Conservation (phyloP, 2,113 vertebrate species). For the Ondatra zibethicus region DNA sequence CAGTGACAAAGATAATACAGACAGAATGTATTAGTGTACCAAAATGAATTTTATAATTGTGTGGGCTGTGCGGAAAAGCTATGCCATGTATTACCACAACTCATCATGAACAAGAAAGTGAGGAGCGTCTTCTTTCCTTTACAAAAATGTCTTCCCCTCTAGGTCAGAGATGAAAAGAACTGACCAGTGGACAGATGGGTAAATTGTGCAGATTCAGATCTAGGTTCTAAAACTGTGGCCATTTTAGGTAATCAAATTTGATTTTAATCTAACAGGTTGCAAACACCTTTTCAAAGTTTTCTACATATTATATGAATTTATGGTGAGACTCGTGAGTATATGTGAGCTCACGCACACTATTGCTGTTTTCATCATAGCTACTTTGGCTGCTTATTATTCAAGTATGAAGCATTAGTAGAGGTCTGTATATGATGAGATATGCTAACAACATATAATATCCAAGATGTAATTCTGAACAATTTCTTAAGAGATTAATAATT, state of each 20-base stretch:
- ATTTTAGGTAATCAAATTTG: slow-evolving; percentile 8
- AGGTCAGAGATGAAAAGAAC: neutral
- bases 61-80: neutral
- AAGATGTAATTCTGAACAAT: neutral
- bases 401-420: neutral
- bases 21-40: neutral
- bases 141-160: slow-evolving; percentile 23
- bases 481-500: neutral
- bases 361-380: neutral
- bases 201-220: slow-evolving; percentile 23
- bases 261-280: neutral
- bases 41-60: neutral
- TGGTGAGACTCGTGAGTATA: neutral
- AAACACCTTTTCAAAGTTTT: slow-evolving; percentile 15
- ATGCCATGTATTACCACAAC: neutral
- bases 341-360: neutral
- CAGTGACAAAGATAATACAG: neutral
- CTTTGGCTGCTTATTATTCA: neutral
- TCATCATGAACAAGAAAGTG: neutral
- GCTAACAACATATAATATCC: neutral
- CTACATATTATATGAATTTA: neutral
- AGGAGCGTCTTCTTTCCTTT: neutral
- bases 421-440: neutral
- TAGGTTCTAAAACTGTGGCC: slow-evolving; percentile 29
- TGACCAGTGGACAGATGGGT: neutral